Evolutionary conservation across 2,797 vertebrate species (phyloP).

Genomic region (Glossophaga mutica): DNA sequence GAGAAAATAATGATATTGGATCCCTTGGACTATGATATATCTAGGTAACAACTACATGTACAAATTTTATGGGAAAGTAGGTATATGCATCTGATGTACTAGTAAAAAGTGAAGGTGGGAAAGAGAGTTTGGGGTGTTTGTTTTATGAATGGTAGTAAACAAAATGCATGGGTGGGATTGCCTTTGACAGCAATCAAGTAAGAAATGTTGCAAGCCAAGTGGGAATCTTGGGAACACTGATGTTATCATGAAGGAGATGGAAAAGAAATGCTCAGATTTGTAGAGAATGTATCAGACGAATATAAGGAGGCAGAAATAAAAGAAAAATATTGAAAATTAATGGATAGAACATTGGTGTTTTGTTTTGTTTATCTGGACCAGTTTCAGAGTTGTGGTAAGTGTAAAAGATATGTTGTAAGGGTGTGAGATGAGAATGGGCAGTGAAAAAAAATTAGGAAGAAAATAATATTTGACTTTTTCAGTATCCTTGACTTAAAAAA

Average conservation of each 20-base stretch:
- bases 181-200: neutral
- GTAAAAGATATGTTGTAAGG: neutral
- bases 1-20: neutral
- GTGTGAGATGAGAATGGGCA: neutral
- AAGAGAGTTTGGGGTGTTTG: neutral
- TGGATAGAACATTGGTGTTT: neutral
- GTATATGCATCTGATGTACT: neutral
- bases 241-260: neutral
- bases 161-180: neutral
- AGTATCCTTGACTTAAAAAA: slow-evolving; percentile 4
- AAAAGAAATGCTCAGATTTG: neutral
- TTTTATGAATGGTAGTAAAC: neutral
- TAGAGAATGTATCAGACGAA: neutral
- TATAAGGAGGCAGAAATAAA: neutral
- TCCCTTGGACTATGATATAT: neutral
- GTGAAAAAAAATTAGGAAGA: neutral
- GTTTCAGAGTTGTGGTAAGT: neutral
- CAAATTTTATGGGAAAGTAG: neutral
- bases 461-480: neutral
- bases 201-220: neutral
- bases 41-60: neutral
- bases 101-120: neutral
- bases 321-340: neutral
- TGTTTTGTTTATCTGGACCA: neutral
- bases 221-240: neutral